Evolutionary conservation across 2,797 vertebrate species (phyloP).

Genomic region (Toxotes lorentzi): DNA sequence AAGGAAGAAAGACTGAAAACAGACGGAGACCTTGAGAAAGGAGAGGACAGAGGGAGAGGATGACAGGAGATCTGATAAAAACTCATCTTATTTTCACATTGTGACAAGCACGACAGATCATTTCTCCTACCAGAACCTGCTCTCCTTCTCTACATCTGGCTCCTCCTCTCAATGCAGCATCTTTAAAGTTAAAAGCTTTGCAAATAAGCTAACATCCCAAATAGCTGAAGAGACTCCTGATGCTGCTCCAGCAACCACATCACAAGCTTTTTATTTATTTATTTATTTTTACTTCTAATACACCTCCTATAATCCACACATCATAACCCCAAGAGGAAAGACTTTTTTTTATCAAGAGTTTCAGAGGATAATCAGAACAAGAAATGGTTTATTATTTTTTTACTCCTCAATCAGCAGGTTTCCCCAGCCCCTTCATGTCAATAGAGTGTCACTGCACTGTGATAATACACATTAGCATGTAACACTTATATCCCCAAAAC

Average conservation of each 20-base stretch:
- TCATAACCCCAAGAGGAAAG: constrained; percentile 12
- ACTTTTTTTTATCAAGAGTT: constrained; percentile 21
- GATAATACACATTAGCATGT: constrained; percentile 49
- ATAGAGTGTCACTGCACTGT: constrained; percentile 30
- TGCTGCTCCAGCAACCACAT: constrained; percentile 22
- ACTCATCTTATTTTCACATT: neutral
- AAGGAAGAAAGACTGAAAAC: constrained; percentile 22
- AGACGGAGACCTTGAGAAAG: constrained; percentile 19
- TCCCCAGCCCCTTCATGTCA: constrained; percentile 28
- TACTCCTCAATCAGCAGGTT: constrained; percentile 27
- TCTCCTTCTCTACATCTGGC: neutral
- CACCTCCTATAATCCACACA: constrained; percentile 35
- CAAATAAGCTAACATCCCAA: constrained; percentile 22
- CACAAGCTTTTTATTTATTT: constrained; percentile 11
- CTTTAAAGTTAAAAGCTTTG: constrained; percentile 39
- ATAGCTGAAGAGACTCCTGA: constrained; percentile 34
- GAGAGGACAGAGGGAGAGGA: constrained; percentile 8
- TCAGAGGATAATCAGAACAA: constrained; percentile 35
- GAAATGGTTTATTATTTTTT: neutral
- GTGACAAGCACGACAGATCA: neutral
- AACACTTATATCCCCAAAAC: constrained; percentile 48
- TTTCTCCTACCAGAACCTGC: neutral
- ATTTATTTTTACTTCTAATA: constrained; percentile 28
- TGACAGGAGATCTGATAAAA: constrained; percentile 1
- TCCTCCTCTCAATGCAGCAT: neutral